Base-by-base conservation (phyloP, 2,888 invertebrate genomes). In the Lomographa bimaculata region DNA sequence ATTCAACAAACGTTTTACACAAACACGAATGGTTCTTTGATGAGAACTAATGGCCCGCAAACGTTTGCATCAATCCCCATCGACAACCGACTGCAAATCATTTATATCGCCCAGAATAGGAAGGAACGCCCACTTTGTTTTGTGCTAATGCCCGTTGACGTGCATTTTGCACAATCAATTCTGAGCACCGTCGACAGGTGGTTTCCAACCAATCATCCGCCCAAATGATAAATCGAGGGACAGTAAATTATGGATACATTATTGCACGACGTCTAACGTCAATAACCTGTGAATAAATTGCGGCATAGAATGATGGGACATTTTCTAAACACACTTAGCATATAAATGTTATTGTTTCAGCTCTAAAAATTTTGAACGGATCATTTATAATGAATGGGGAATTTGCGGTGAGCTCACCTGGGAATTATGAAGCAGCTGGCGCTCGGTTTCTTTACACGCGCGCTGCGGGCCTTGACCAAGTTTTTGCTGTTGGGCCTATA, bases 361-460 rank as follows among this genome's bases (percentile, higher is more conserved):
- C 96, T 45, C 80, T 97, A 63, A 93, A 94, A 66, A 91, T 93
- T 58, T 84, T 92, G 30, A 94, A 95, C 70, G 94, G 95, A 19
- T 91, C 93, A 18, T 96, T 92, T 68, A 91, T 97, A 53, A 91
- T 97, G 64, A 97, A 97, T 71, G 96, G 97, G 1, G 94, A 96
- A 65, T 94, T 95, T 85, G 92, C 93, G 35, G 90, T 94, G 35
- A 95, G 94, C 54, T 90, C 92, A 64, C 91, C 93, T 54, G 93
- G 95, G 3, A 90, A 91, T n/a, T 94, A 95, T 63, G 93, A 94
- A 55, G 95, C 92, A 9, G 95, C 93, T 7, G 97, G 97, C 2
- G 93, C 96, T 0, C 91, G 92, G 44, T 95, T 97, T 71, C 89
- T 92, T 42, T 97, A 97, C 79, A 91, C 93, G 33, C 91, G 94